phyloP scores from a whole-genome alignment of 2,888 invertebrate species.

The Eilema griseolum region DNA sequence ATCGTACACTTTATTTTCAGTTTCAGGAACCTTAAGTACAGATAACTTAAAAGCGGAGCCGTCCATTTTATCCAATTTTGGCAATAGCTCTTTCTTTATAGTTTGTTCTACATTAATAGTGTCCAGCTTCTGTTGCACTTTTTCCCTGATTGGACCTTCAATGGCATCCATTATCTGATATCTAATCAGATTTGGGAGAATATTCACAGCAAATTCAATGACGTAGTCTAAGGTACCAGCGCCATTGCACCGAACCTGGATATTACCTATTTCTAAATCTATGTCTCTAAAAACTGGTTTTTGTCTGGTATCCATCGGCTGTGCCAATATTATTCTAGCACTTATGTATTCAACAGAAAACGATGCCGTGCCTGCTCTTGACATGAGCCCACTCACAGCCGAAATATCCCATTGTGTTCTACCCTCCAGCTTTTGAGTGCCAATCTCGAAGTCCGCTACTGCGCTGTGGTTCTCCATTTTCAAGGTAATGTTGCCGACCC shows the following conservation, averaged over 20 bases:
- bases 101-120: conserved; percentile 91
- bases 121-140: conserved; percentile 91
- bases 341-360: conserved; percentile 94
- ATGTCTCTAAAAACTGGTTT: conserved; percentile 91
- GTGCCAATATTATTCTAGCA: conserved; percentile 89
- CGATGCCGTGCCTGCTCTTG: conserved; percentile 90
- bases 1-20: conserved; percentile 64
- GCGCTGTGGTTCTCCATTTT: conserved; percentile 91
- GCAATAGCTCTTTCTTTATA: conserved; percentile 90
- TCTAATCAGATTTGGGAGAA: conserved; percentile 94
- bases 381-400: conserved; percentile 89
- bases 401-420: conserved; percentile 93
- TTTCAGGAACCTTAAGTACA: conserved; percentile 60
- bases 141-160: conserved; percentile 91
- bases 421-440: conserved; percentile 93
- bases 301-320: conserved; percentile 92
- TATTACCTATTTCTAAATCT: conserved; percentile 93
- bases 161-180: conserved; percentile 95
- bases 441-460: conserved; percentile 90
- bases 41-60: conserved; percentile 80
- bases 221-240: conserved; percentile 95
- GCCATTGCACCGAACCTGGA: conserved; percentile 93
- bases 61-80: conserved; percentile 89
- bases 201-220: conserved; percentile 92
- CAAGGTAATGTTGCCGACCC: conserved; percentile 92